Evolutionary conservation across 2,113 vertebrate genomes (phyloP), one percentile per base, ranked within the genome.

Genomic region (Phocoena phocoena): DNA sequence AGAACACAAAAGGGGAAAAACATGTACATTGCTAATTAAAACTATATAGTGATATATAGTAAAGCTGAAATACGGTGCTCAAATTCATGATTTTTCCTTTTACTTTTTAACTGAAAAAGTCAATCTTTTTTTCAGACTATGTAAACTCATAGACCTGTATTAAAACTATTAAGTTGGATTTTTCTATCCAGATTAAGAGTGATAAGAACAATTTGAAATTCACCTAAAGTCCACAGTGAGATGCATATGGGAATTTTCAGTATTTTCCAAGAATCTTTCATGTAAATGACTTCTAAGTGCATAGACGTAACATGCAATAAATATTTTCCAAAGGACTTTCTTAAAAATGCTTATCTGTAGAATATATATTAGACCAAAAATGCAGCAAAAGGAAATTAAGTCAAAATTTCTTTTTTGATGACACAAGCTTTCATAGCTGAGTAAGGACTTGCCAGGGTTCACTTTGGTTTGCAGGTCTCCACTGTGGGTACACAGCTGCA

Each of bases 271-370:
- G 33, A 84, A 53, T 38, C 71, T 63, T 90, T 84, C 74, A 63
- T 63, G 13, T 90, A 76, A 73, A 80, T 67, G 1, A 81, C 53
- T 91, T 83, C 31, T 71, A 65, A 50, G 18, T 76, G 84, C 71
- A 84, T 18, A 96, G 53, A 82, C 38, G 77, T 79, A 62, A 89
- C n/a, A 83, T 41, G 11, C 8, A 63, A 85, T 68, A 55, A 90
- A 44, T 65, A 76, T 33, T 80, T 96, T 81, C 44, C 12, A 47
- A 93, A 93, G 77, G 60, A 60, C 31, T 15, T 60, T 81, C 70
- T 95, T 71, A 67, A 77, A 91, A 92, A 82, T 77, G 47, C 11
- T 86, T 53, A 85, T 89, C n/a, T 79, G 9, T 63, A 80, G 82
- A 92, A n/a, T 47, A 63, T 8, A 10, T 38, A 84, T 33, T 44